phyloP scores from a whole-genome alignment of 2,888 invertebrate species.

The Acronicta aceris region DNA sequence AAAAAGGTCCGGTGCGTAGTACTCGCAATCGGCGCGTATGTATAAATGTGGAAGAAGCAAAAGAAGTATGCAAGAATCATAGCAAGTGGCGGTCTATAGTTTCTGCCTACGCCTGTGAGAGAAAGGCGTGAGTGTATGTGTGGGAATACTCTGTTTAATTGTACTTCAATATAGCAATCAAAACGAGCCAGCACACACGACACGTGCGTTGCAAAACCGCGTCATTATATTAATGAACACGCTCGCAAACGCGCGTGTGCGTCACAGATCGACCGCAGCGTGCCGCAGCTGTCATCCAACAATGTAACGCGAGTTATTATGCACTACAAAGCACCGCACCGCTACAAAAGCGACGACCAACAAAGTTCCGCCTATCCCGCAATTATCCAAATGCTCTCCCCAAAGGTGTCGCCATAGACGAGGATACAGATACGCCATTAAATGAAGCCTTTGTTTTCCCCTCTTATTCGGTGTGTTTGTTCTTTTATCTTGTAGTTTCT shows the following conservation, averaged over 20 bases:
- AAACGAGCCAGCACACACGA: background rate
- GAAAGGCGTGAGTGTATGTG: too few species aligned
- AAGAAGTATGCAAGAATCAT: too few species aligned
- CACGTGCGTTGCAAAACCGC: slow-evolving; percentile 24
- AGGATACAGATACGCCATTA: slow-evolving; percentile 30
- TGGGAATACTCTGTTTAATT: too few species aligned
- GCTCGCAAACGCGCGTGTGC: slow-evolving; percentile 40
- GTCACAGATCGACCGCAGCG: slow-evolving; percentile 58
- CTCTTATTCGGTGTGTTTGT: background rate
- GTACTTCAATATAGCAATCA: slow-evolving; percentile 13
- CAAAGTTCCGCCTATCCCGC: slow-evolving; percentile 80
- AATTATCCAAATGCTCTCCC: slow-evolving; percentile 85
- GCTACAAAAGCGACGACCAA: slow-evolving; percentile 76
- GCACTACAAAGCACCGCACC: slow-evolving; percentile 73
- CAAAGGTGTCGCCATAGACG: slow-evolving; percentile 69
- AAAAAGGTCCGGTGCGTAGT: too few species aligned
- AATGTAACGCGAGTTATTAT: slow-evolving; percentile 76
- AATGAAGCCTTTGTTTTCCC: background rate
- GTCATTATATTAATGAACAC: slow-evolving; percentile 70
- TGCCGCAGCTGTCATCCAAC: slow-evolving; percentile 65
- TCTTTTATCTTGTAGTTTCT: background rate
- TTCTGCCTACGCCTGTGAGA: too few species aligned
- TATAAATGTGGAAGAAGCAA: too few species aligned
- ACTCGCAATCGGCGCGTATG: too few species aligned
- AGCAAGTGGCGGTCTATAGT: too few species aligned